Evolutionary conservation across 1,140 invertebrate genomes (phyloP).

Genomic region (Nasonia longicornis): DNA sequence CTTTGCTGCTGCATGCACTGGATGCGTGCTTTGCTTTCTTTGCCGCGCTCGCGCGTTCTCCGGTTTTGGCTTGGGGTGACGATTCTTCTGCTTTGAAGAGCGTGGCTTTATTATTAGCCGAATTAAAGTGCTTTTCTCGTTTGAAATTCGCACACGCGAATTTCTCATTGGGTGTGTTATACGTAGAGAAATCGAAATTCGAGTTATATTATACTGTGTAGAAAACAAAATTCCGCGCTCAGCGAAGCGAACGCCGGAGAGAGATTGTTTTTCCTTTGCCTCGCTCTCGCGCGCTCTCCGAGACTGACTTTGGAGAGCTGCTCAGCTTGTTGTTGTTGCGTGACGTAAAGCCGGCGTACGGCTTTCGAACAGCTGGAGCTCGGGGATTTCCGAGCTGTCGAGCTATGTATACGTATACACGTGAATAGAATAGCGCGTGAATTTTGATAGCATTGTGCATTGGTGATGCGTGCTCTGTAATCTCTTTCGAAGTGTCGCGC

Average conservation of each 20-base stretch:
- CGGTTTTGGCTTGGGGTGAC: background rate
- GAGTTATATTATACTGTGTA: too few relatives aligned
- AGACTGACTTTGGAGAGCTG: background rate
- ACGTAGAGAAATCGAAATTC: too few relatives aligned
- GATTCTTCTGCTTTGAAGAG: background rate
- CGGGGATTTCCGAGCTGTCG: conserved; percentile 12
- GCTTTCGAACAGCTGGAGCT: conserved; percentile 27
- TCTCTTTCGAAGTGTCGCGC: background rate
- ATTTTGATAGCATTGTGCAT: background rate
- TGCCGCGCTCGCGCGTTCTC: background rate
- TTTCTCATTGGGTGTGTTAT: too few relatives aligned
- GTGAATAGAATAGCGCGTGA: background rate
- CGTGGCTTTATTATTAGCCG: too few relatives aligned
- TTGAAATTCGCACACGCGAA: too few relatives aligned
- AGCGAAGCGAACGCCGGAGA: background rate
- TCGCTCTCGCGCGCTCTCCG: background rate
- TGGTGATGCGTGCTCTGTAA: background rate
- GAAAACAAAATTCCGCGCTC: background rate
- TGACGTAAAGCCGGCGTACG: conserved; percentile 33
- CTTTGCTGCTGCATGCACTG: too few relatives aligned
- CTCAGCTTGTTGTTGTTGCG: conserved; percentile 10
- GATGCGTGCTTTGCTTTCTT: background rate
- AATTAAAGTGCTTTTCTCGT: too few relatives aligned
- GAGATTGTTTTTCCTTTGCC: too few relatives aligned
- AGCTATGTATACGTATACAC: background rate